Evolutionary conservation across 2,888 invertebrate genomes (phyloP).

Genomic region (Spisula subtruncata): DNA sequence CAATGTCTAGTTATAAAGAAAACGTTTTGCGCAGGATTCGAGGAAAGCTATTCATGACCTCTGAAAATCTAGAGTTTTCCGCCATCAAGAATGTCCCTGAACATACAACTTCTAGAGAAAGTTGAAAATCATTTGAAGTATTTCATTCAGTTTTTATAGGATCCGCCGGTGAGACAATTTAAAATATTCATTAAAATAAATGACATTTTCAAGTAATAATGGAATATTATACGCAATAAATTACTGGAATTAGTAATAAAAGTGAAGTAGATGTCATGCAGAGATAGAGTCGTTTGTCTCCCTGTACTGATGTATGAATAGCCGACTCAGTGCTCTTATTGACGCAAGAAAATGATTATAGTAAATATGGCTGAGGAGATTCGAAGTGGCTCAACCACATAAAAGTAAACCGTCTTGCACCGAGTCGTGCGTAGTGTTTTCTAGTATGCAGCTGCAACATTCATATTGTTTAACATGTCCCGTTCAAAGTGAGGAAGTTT

Average conservation of each 20-base stretch:
- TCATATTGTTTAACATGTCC: no score
- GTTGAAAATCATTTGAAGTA: neutral
- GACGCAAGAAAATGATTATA: conserved; percentile 4
- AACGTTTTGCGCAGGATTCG: no score
- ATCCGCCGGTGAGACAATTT: conserved; percentile 16
- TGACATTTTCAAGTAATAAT: conserved; percentile 2
- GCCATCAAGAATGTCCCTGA: neutral
- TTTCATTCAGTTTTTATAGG: conserved; percentile 5
- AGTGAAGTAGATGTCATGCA: neutral
- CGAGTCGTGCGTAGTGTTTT: conserved; percentile 9
- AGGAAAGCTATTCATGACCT: neutral
- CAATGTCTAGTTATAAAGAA: no score
- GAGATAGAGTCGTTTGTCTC: neutral
- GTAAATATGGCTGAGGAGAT: neutral
- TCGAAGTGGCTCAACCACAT: conserved; percentile 3
- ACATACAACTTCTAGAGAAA: neutral
- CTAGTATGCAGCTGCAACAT: neutral
- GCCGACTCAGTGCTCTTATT: neutral
- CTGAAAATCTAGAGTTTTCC: neutral
- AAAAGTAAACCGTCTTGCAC: neutral
- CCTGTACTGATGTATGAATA: neutral
- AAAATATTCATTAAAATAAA: conserved; percentile 29
- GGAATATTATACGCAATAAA: conserved; percentile 29
- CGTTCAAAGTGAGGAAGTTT: no score
- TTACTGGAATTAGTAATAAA: conserved; percentile 24